These are phyloP conservation scores for Morone chrysops DNA, from an alignment of 2,113 vertebrate genomes.

Conservation along the genomic window DNA sequence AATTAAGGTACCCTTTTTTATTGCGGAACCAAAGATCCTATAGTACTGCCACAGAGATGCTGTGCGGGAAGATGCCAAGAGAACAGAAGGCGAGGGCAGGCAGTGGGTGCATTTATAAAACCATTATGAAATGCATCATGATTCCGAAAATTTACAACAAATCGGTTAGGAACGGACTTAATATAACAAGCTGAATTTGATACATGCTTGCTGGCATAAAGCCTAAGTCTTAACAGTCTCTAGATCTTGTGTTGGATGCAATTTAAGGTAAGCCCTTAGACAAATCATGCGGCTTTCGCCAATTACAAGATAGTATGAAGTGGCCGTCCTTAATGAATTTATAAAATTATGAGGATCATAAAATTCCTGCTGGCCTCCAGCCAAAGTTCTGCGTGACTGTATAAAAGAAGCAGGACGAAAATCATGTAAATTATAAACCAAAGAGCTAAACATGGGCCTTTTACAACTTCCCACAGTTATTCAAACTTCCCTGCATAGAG, in stretches of 20 bases:
- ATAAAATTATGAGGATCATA: slow-evolving; percentile 39
- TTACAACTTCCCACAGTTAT: slow-evolving; percentile 2
- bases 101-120: slow-evolving; percentile 21
- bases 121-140: slow-evolving; percentile 15
- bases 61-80: slow-evolving; percentile 13
- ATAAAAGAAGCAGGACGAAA: background rate
- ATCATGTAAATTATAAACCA: slow-evolving; percentile 9
- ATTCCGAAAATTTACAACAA: slow-evolving; percentile 16
- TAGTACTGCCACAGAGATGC: background rate
- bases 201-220: slow-evolving; percentile 13
- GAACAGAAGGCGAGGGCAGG: slow-evolving; percentile 26
- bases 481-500: background rate
- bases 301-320: slow-evolving; percentile 23
- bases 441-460: slow-evolving; percentile 10
- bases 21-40: background rate
- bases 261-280: slow-evolving; percentile 33
- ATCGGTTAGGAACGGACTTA: slow-evolving; percentile 14
- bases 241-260: slow-evolving; percentile 13
- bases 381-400: slow-evolving; percentile 30
- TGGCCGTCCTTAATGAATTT: slow-evolving; percentile 33
- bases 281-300: slow-evolving; percentile 21
- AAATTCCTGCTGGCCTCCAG: slow-evolving; percentile 37
- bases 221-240: slow-evolving; percentile 31
- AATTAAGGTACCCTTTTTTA: background rate
- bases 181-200: slow-evolving; percentile 30